Base-by-base conservation (phyloP, 2,888 invertebrate species). In the Drosophila limbata region DNA sequence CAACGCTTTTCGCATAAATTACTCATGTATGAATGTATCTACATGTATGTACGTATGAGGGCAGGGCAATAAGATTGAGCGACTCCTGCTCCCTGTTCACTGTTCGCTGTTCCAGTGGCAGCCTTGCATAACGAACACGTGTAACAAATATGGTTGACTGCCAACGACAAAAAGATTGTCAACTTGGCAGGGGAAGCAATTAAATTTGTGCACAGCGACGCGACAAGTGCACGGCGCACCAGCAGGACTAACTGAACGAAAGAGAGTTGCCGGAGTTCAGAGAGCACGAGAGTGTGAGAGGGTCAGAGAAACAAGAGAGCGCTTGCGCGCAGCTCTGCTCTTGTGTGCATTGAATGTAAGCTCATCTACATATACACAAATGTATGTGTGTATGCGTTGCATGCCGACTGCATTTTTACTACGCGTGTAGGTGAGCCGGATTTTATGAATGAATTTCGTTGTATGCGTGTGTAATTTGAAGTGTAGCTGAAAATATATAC, bases 51-150 rank as follows among this genome's bases (percentile, higher is more conserved):
- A 19, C 25, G 5, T 5, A 6, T 6, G 45, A 60, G 68, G 75
- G 69, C 69, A 67, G 73, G 75, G 82, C 84, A 88, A 84, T 68
- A 78, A 81, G 82, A 87, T 79, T 73, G 65, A 77, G 39, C 67
- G 48, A 57, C 67, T 75, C 73, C 77, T 64, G 66, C 40, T 42
- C 39, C 67, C 50, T 44, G 5, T 44, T 33, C 28, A 19, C 55
- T 53, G 21, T 45, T 40, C 62, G 59, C 55, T 62, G 64, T 70
- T 66, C 44, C 61, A 83, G 66, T 51, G 72, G 66, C 88, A 89
- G 75, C 84, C 88, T 89, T 88, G 88, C 85, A 89, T 85, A 85
- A 85, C 85, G 81, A 83, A 89, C 90, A 85, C 87, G 90, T 89
- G 89, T 88, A 90, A 67, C 75, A 79, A 90, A 81, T 83, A 83